These are phyloP conservation scores for Hemicentrotus pulcherrimus DNA, from an alignment of 35 echinoderm and acorn worm species.

Conservation along the genomic window DNA sequence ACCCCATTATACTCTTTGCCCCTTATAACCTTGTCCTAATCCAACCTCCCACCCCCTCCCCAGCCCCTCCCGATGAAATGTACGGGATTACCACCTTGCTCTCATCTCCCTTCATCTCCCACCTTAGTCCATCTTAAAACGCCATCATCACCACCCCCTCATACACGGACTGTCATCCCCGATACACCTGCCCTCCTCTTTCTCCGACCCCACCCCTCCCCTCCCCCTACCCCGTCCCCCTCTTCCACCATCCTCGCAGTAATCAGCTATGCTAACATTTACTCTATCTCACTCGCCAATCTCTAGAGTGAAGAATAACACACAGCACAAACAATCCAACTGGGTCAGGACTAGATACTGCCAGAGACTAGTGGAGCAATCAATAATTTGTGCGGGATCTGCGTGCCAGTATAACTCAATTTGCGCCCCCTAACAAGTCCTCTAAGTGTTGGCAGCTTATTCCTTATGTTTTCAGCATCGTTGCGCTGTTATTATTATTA, in stretches of 20 bases:
- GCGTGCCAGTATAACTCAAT: conserved; percentile 36
- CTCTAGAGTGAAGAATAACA: conserved; percentile 56
- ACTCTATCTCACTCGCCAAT: conserved; percentile 50
- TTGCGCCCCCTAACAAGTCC: conserved; percentile 45
- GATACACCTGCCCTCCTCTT: neutral
- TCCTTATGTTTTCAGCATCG: conserved; percentile 17
- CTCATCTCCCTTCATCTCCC: neutral
- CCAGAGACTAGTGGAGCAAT: conserved; percentile 25
- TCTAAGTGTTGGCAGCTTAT: conserved; percentile 33
- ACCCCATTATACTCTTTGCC: no score
- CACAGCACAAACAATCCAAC: conserved; percentile 47
- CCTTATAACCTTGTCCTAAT: no score
- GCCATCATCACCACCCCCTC: neutral
- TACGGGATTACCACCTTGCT: no score
- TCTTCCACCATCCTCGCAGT: neutral
- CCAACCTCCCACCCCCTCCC: no score
- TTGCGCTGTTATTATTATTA: neutral
- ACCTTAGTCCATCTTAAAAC: neutral
- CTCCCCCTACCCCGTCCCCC: neutral
- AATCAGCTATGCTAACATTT: conserved; percentile 58
- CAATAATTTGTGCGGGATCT: conserved; percentile 50
- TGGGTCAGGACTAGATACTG: conserved; percentile 37
- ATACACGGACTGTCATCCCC: neutral
- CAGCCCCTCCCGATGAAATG: neutral
- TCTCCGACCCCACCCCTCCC: neutral